Evolutionary conservation across 1,140 invertebrate genomes (phyloP).

Genomic region (Hycleus phaleratus): DNA sequence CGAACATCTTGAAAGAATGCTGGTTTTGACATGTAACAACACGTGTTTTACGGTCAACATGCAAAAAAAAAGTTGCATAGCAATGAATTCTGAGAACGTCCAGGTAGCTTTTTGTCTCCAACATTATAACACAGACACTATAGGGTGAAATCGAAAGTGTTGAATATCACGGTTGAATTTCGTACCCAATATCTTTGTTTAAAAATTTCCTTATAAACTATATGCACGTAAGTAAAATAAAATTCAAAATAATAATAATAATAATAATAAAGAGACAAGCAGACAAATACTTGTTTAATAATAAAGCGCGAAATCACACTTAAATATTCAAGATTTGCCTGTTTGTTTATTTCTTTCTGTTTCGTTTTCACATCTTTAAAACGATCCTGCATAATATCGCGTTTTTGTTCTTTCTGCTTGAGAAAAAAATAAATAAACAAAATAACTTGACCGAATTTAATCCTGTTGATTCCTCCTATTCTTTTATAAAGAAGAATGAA

Average conservation of each 20-base stretch:
- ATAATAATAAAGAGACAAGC: no score
- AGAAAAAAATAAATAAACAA: no score
- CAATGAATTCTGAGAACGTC: slow-evolving; percentile 14
- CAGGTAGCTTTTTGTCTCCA: slow-evolving; percentile 12
- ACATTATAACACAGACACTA: no score
- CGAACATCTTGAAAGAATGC: slow-evolving; percentile 13
- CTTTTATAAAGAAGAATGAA: no score
- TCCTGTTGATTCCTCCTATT: not conserved
- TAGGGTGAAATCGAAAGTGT: slow-evolving; percentile 12
- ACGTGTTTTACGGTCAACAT: slow-evolving; percentile 14
- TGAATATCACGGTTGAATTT: slow-evolving; percentile 9
- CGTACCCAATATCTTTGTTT: not conserved
- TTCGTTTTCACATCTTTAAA: not conserved
- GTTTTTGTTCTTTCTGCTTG: not conserved
- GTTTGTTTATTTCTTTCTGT: not conserved
- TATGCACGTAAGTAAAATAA: no score
- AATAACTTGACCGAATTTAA: slow-evolving; percentile 9
- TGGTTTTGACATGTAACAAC: slow-evolving; percentile 12
- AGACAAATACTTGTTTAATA: slow-evolving; percentile 11
- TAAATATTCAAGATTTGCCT: slow-evolving; percentile 11
- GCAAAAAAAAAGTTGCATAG: slow-evolving; percentile 10
- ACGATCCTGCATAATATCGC: slow-evolving; percentile 11
- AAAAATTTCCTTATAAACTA: no score
- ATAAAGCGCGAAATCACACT: slow-evolving; percentile 9
- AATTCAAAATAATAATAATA: no score